Conservation (phyloP, 2,113 vertebrate species). For the Thryonomys swinderianus region DNA sequence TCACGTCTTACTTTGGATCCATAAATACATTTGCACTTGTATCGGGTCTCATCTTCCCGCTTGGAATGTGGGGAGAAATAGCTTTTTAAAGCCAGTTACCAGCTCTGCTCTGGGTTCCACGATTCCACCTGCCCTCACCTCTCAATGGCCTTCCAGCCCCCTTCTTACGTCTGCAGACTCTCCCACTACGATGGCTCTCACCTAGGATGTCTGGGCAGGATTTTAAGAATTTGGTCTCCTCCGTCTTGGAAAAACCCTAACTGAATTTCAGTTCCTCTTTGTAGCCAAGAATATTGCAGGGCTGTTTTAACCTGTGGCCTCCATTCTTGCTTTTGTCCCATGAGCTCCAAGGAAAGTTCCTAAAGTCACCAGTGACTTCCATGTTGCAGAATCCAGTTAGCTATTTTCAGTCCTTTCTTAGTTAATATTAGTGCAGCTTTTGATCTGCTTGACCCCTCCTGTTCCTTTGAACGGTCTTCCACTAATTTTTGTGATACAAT, state of each 20-base stretch:
- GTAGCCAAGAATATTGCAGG: neutral
- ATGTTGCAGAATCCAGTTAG: neutral
- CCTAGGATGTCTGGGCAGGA: neutral
- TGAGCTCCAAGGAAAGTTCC: neutral
- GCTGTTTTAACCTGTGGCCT: neutral
- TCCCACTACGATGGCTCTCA: neutral
- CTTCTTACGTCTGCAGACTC: neutral
- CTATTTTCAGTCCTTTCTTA: slow-evolving; percentile 16
- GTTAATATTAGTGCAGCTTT: neutral
- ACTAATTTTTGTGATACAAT: neutral
- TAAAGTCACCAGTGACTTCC: neutral
- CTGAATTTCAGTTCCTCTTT: neutral
- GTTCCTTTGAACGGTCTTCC: neutral
- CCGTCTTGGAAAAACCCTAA: neutral
- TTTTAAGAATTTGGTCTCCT: neutral
- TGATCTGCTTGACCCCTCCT: neutral
- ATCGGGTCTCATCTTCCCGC: neutral
- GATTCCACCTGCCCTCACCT: neutral
- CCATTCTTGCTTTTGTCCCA: neutral
- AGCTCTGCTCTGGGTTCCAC: neutral
- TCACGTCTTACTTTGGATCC: neutral
- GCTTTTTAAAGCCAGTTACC: neutral
- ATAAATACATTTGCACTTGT: neutral
- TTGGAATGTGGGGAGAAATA: neutral
- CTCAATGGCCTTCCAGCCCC: neutral